A percentile compares a stretch with the other conserved stretches of the same genome.
Evolutionary conservation across 2,113 vertebrate species (phyloP).

Genomic region (Motacilla alba): DNA sequence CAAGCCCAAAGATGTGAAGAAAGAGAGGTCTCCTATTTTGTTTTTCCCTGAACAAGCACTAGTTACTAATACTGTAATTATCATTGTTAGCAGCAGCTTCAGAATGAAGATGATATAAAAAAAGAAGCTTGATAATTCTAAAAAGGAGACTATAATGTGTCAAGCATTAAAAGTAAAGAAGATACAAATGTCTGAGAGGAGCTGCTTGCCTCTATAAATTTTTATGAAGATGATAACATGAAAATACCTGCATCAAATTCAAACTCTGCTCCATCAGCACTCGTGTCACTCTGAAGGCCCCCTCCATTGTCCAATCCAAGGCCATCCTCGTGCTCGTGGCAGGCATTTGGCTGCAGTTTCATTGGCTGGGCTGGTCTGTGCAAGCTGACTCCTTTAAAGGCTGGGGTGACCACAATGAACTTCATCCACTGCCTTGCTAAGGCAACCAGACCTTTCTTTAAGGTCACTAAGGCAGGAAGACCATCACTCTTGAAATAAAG

Average conservation of each 20-base stretch:
- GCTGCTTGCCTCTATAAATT: background rate
- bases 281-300: slow-evolving; percentile 93
- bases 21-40: background rate
- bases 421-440: slow-evolving; percentile 99
- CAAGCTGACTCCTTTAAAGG: slow-evolving; percentile 93
- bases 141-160: background rate
- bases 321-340: slow-evolving; percentile 73
- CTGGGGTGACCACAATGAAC: slow-evolving; percentile 96
- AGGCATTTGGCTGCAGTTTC: slow-evolving; percentile 76
- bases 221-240: background rate
- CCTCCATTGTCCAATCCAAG: slow-evolving; percentile 84
- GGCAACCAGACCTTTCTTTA: slow-evolving; percentile 96
- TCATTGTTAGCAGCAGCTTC: background rate
- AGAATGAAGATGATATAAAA: background rate
- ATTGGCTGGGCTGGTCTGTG: slow-evolving; percentile 85
- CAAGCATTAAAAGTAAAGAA: background rate
- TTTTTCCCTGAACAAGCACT: background rate
- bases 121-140: background rate
- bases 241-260: slow-evolving; percentile 94
- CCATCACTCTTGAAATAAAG: slow-evolving; percentile 85
- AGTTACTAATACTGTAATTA: background rate
- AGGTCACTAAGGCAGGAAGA: slow-evolving; percentile 92
- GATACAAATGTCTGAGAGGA: background rate
- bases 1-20: background rate
- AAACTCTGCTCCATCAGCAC: slow-evolving; percentile 95